Percentiles rank a stretch among this genome's conserved stretches.
These are phyloP conservation scores for Hemaris fuciformis DNA, from an alignment of 2,888 invertebrate species.

Conservation along the genomic window DNA sequence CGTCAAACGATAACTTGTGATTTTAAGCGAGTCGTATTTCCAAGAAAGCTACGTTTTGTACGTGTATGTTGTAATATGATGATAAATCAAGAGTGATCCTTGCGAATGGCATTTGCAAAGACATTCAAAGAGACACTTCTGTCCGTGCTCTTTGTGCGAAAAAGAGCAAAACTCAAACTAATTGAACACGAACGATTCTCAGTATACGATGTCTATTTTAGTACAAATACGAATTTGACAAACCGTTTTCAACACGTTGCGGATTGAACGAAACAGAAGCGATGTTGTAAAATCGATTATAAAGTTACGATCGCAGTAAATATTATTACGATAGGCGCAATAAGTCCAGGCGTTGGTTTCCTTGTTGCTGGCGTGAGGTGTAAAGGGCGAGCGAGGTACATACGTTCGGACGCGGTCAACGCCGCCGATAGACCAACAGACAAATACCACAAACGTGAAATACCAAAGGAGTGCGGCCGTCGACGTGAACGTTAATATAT, in stretches of 20 bases:
- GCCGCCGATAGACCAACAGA: slow-evolving; percentile 21
- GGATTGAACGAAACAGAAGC: not conserved
- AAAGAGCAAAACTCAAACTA: not conserved
- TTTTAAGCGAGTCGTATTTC: not conserved
- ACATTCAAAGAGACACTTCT: not conserved
- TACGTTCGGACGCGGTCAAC: not conserved
- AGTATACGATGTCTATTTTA: not conserved
- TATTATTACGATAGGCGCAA: not conserved
- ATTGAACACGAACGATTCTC: not conserved
- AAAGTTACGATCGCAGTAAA: not conserved
- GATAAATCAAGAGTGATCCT: not conserved
- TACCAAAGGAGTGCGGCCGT: slow-evolving; percentile 42
- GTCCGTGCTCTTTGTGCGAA: not conserved
- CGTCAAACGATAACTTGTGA: not conserved
- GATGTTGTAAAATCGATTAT: not conserved
- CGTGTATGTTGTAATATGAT: not conserved
- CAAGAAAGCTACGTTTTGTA: not conserved
- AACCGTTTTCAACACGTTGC: not conserved
- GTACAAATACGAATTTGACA: not conserved
- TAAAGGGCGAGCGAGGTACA: not conserved
- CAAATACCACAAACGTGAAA: slow-evolving; percentile 65
- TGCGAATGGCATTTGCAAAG: not conserved
- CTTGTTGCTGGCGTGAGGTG: not conserved
- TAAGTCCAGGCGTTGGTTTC: not conserved
- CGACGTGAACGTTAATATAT: slow-evolving; percentile 26